These are phyloP conservation scores for Parazoanthus swiftii DNA, from an alignment of 92 coral and sea anemone species.

Conservation along the genomic window DNA sequence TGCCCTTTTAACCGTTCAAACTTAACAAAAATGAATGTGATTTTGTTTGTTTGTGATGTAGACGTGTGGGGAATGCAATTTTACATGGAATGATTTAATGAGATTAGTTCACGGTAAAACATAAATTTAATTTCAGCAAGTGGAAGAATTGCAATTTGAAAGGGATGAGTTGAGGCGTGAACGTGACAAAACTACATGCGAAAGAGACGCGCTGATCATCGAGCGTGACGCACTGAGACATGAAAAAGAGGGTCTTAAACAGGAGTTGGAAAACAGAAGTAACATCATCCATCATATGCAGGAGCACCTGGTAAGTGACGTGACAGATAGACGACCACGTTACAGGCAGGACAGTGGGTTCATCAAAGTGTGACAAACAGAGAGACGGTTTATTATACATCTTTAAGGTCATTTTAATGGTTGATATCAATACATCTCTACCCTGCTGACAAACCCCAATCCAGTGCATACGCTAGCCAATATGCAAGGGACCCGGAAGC, in stretches of 20 bases:
- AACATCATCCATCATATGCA: slow-evolving; percentile 74
- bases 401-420: no score
- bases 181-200: slow-evolving; percentile 72
- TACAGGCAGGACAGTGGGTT: no score
- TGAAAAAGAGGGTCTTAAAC: slow-evolving; percentile 54
- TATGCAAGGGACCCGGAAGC: no score
- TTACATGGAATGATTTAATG: neutral
- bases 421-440: no score
- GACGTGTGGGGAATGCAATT: neutral
- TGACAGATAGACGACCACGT: neutral
- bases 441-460: no score
- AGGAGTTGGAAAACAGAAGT: slow-evolving; percentile 72
- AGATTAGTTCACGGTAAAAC: neutral
- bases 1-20: no score
- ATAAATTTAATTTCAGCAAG: slow-evolving; percentile 47
- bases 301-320: slow-evolving; percentile 71
- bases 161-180: slow-evolving; percentile 62
- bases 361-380: no score
- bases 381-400: no score
- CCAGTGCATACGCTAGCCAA: no score
- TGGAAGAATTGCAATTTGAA: slow-evolving; percentile 51
- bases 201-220: slow-evolving; percentile 69
- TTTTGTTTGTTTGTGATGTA: no score
- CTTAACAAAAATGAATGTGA: no score
- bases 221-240: slow-evolving; percentile 68